Conservation (phyloP, 2,113 vertebrate species). For the Amia ocellicauda region DNA sequence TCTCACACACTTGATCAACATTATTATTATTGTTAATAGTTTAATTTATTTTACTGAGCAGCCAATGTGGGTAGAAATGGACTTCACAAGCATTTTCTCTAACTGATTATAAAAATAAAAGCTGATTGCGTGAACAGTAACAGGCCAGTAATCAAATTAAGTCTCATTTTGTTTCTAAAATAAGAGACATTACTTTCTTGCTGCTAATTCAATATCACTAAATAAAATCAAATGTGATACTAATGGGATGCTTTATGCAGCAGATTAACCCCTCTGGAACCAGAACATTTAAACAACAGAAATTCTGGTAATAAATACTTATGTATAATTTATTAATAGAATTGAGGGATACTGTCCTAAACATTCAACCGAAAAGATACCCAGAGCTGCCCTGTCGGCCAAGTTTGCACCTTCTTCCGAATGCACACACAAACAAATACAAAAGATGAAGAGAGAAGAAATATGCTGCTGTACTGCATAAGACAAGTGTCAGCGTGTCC, state of each 20-base stretch:
- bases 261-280: conserved; percentile 42
- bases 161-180: conserved; percentile 45
- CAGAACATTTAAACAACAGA: conserved; percentile 49
- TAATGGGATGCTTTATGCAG: conserved; percentile 33
- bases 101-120: background rate
- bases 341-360: no score
- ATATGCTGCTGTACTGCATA: conserved; percentile 36
- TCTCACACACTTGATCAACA: no score
- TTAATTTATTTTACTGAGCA: no score
- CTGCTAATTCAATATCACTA: conserved; percentile 47
- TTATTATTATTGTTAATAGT: no score
- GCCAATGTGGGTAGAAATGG: no score
- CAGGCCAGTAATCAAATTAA: conserved; percentile 38
- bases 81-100: no score
- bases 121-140: conserved; percentile 24
- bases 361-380: no score
- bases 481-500: conserved; percentile 59
- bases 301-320: no score
- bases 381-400: no score
- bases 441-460: conserved; percentile 37
- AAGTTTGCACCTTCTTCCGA: no score
- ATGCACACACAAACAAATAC: conserved; percentile 20
- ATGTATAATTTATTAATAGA: no score
- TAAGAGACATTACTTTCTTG: conserved; percentile 27
- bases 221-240: conserved; percentile 39